Evolutionary conservation across 2,888 invertebrate species (phyloP), one percentile per base, ranked within the genome.

Genomic region (Diachrysia chrysitis): DNA sequence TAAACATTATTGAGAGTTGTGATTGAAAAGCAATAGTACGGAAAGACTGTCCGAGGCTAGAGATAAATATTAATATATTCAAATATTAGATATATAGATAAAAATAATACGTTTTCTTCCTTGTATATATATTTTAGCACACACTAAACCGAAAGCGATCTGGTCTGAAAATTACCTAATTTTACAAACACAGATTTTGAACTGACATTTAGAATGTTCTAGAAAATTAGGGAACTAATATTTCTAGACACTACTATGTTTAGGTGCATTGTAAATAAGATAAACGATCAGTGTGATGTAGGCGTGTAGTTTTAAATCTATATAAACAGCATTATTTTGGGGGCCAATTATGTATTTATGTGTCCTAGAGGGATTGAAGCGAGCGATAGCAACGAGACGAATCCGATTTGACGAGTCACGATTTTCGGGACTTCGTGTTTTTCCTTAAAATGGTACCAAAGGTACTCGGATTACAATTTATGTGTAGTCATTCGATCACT

Each of bases 41-140:
- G 85, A 87, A 93, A 94, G 93, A 94, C 93, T 94, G 92, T 85
- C 84, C 79, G 92, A 91, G 90, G 91, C 89, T 92, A 89, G 91
- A 91, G 83, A 84, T 80, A 72, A 79, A 69, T 73, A 82, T 78
- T 86, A 87, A 86, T 86, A 87, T 85, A 85, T 85, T 83, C 72
- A 78, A 79, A 81, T 82, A 70, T 69, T 56, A 81, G 78, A 76
- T 81, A 78, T 83, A 73, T 74, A 77, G 79, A 81, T 7, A 12
- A 71, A 73, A 76, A 77, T 70, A 69, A 61, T 66, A 81, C 25
- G 60, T 25, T 69, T 74, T 66, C 63, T 74, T 77, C 48, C 75
- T 73, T 79, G 74, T 81, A 80, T 81, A 77, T 77, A 81, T 79
- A 82, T 81, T 78, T 78, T 73, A 76, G 79, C n/a, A 71, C 80